Percentiles rank a stretch among this genome's conserved stretches.
phyloP scores from a whole-genome alignment of 2,888 invertebrate species.

The Nemapogon koenigi region DNA sequence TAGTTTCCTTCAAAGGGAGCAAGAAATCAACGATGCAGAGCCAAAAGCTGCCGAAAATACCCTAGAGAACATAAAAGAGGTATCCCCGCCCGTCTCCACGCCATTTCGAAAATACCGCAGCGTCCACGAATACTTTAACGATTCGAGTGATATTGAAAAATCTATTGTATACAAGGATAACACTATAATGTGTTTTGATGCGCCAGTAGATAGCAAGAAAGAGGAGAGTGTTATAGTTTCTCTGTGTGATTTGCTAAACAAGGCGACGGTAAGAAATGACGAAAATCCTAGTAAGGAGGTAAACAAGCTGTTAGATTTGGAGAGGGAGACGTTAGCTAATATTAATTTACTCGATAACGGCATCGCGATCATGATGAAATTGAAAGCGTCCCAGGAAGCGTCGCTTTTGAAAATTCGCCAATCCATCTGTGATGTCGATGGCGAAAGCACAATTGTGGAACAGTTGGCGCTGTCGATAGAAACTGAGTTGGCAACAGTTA shows the following conservation, averaged over 20 bases:
- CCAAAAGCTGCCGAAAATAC: conserved; percentile 27
- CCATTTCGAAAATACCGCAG: conserved; percentile 45
- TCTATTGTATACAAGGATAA: conserved; percentile 29
- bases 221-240: conserved; percentile 47
- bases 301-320: conserved; percentile 30
- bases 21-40: conserved; percentile 37
- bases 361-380: conserved; percentile 27
- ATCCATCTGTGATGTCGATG: conserved; percentile 25
- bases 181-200: conserved; percentile 38
- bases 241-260: conserved; percentile 41
- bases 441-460: conserved; percentile 21
- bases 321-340: conserved; percentile 30
- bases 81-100: conserved; percentile 40
- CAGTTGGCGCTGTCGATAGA: neutral
- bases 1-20: conserved; percentile 46
- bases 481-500: neutral
- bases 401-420: conserved; percentile 31
- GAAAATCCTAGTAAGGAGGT: conserved; percentile 25
- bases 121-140: conserved; percentile 36
- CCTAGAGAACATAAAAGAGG: conserved; percentile 34
- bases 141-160: conserved; percentile 31
- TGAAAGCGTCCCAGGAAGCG: conserved; percentile 33
- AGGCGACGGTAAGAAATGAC: conserved; percentile 30
- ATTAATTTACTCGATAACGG: conserved; percentile 34
- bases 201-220: conserved; percentile 24